Conservation (phyloP, 2,797 vertebrate genomes). For the Chanos chanos region DNA sequence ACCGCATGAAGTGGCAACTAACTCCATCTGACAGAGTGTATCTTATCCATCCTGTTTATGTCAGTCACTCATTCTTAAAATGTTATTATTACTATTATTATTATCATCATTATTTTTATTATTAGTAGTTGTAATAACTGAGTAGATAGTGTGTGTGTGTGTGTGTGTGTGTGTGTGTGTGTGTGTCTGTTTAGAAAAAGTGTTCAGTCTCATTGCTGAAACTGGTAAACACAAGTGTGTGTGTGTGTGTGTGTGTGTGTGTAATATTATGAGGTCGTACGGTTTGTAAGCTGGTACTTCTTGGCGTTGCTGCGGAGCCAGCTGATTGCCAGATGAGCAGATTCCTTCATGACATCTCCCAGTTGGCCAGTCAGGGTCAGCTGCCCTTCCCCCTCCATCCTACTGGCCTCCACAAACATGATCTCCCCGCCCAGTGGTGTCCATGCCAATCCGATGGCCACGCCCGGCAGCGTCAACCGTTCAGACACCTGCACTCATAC, state of each 20-base stretch:
- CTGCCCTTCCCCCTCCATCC: slow-evolving; percentile 93
- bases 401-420: slow-evolving; percentile 97
- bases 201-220: not conserved
- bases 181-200: not conserved
- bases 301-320: slow-evolving; percentile 93
- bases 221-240: not conserved
- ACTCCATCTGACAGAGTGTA: too few species aligned
- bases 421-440: slow-evolving; percentile 93
- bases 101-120: too few species aligned
- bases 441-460: slow-evolving; percentile 94
- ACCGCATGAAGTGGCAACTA: too few species aligned
- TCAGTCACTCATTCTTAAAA: too few species aligned
- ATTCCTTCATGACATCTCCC: slow-evolving; percentile 96
- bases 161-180: not conserved
- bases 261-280: slow-evolving; percentile 60
- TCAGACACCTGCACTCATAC: slow-evolving; percentile 80
- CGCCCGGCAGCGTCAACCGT: slow-evolving; percentile 87
- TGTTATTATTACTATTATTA: too few species aligned
- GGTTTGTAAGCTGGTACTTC: slow-evolving; percentile 84
- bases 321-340: slow-evolving; percentile 92
- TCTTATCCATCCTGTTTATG: too few species aligned
- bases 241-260: not conserved
- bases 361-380: slow-evolving; percentile 91
- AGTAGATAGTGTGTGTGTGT: too few species aligned
- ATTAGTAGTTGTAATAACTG: too few species aligned